Evolutionary conservation across 2,888 invertebrate species (phyloP).

Genomic region (Ormyrus thymus): DNA sequence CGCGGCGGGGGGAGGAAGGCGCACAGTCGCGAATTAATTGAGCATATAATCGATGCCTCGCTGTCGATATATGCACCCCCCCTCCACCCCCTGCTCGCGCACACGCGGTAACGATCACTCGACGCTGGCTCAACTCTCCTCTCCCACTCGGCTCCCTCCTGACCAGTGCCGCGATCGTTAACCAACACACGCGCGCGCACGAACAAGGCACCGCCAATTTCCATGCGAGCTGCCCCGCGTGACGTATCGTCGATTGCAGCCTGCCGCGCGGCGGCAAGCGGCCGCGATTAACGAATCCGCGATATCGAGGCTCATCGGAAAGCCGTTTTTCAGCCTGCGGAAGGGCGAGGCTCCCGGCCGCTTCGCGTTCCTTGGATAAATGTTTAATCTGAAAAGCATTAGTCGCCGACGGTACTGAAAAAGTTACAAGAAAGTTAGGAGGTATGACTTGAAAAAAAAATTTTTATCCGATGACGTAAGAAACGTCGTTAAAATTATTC

Average conservation of each 20-base stretch:
- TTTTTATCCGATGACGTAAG: no score
- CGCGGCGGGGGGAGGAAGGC: background rate
- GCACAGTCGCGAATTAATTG: constrained; percentile 72
- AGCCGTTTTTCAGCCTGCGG: no score
- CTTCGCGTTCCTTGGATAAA: no score
- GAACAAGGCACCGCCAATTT: constrained; percentile 64
- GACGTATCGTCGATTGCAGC: constrained; percentile 59
- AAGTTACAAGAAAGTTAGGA: no score
- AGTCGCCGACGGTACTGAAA: no score
- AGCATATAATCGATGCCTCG: constrained; percentile 74
- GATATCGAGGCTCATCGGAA: background rate
- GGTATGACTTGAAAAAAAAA: no score
- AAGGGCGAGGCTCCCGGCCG: no score
- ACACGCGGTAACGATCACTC: constrained; percentile 64
- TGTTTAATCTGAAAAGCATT: no score
- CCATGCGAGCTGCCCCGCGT: constrained; percentile 55
- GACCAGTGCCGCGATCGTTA: constrained; percentile 60
- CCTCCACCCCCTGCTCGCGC: constrained; percentile 51
- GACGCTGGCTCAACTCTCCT: constrained; percentile 50
- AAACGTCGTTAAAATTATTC: no score
- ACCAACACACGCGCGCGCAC: constrained; percentile 61
- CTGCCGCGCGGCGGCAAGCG: constrained; percentile 15
- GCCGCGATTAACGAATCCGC: constrained; percentile 33
- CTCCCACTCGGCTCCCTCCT: constrained; percentile 55
- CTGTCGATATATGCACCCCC: constrained; percentile 65